Evolutionary conservation across 1,140 invertebrate genomes (phyloP), one percentile per base, ranked within the genome.

Genomic region (Orussus abietinus): DNA sequence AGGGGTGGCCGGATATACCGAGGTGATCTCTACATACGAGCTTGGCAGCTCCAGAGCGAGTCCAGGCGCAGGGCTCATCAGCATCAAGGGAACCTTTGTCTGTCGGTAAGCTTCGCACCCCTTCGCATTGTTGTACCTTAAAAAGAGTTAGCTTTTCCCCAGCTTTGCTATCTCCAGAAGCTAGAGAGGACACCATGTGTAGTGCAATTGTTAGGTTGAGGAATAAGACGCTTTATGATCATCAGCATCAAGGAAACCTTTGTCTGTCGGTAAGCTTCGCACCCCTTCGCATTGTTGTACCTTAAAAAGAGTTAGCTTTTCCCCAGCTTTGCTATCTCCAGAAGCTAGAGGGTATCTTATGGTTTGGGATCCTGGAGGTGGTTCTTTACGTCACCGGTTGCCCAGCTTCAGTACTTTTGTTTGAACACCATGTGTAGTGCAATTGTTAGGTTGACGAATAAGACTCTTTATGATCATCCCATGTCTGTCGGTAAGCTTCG

Each of bases 21-120:
- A 2, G 73, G 72, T 9, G 73, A 75, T 55, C 60, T 75, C 42
- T 75, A 75, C 34, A 70, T 74, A 47, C 66, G 64, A 34, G 57
- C 66, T 25, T 75, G 72, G 72, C 62, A 72, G 47, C 54, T 74
- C 39, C 66, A 72, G 52, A 69, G 64, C 46, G 65, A 72, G 49
- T 71, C 66, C 26, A 68, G 66, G 49, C 64, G 58, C 50, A 58
- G 60, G 26, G 55, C 57, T 21, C 53, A 62, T 47, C 51, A 60
- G 31, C 62, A 66, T 51, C 64, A 69, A 42, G 53, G 49, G 22
- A 71, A 63, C 47, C 60, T 69, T 39, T 71, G 66, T 47, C 47
- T 71, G 37, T 52, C 68, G 64, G 68, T 71, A 26, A 69, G 66
- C 62, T n/a, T 26, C 11, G 13, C 3, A 32, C 7, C 31, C 10